Evolutionary conservation across 53 echinoderm and acorn worm genomes (phyloP), one percentile per base, ranked within the genome.

Genomic region (Actinopyga echinites): DNA sequence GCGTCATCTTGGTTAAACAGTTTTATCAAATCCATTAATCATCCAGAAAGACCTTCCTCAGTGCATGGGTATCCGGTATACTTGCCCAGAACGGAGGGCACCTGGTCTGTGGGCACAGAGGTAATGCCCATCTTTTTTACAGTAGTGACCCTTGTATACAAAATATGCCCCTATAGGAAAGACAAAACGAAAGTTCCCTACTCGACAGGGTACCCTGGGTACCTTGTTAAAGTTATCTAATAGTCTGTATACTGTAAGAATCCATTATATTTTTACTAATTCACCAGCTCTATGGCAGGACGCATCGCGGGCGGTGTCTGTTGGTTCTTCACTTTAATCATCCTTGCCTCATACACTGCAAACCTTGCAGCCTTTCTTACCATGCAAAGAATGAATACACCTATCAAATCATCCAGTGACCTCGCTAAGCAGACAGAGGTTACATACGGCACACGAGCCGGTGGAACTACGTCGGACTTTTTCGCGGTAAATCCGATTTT

Each of bases 281-380:
- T 2, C 28, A 62, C 1, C 73, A 95, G 97, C 58, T 97, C 99
- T 9, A 77, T 95, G 35, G 86, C 94, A 4, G 99, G 99, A 64
- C 91, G 99, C 1, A 82, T 97, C 34, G 84, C 90, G 7, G 99
- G 94, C 1, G 92, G 86, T 35, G 92, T 97, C 1, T 97, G 94
- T 92, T 97, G 99, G 99, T 97, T 97, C 69, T 95, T 97, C 55
- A 97, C 99, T 0, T 91, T 97, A 1, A 97, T 97, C 79, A 92
- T 97, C n/a, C 88, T 97, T 34, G 90, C 99, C 1, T 97, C 99
- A 5, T 97, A 97, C 89, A 97, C 99, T 8, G 99, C 99, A 20
- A 97, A 97, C 58, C 84, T 97, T 11, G 99, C 99, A 0, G 99
- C 99, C 8, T 97, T 97, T 64, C 83, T 97, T 30, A 95, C 94